A percentile compares a stretch with the other conserved stretches of the same genome.
phyloP scores from a whole-genome alignment of 1,140 invertebrate genomes.

The Bombus waltoni region DNA sequence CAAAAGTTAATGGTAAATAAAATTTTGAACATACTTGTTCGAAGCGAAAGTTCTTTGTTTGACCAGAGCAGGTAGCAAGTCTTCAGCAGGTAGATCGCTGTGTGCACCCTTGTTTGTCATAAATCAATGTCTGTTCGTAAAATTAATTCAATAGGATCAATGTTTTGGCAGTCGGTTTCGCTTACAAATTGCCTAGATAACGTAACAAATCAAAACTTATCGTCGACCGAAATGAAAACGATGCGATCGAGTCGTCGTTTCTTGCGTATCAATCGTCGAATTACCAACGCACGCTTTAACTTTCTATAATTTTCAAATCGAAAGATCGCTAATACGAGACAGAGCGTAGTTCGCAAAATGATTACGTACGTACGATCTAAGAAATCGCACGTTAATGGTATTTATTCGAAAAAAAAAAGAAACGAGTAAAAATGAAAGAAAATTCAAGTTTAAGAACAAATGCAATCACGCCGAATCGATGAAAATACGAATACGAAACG shows the following conservation, averaged over 20 bases:
- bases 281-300: too few species aligned
- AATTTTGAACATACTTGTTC: constrained; percentile 8
- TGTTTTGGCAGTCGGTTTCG: constrained; percentile 63
- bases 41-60: constrained; percentile 64
- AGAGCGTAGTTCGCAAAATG: too few species aligned
- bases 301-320: too few species aligned
- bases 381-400: too few species aligned
- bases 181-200: constrained; percentile 51
- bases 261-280: rapidly evolving
- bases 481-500: too few species aligned
- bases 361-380: too few species aligned
- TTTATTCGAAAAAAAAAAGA: too few species aligned
- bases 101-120: constrained; percentile 56
- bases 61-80: constrained; percentile 59
- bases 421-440: too few species aligned
- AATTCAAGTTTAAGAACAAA: too few species aligned
- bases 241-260: too few species aligned
- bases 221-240: neutral
- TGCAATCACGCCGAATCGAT: too few species aligned
- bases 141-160: constrained; percentile 63
- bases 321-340: too few species aligned
- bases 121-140: constrained; percentile 64
- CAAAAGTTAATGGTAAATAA: neutral
- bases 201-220: constrained; percentile 39
- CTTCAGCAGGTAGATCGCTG: neutral